Conservation (phyloP, 2,113 vertebrate genomes). For the Epinephelus moara region DNA sequence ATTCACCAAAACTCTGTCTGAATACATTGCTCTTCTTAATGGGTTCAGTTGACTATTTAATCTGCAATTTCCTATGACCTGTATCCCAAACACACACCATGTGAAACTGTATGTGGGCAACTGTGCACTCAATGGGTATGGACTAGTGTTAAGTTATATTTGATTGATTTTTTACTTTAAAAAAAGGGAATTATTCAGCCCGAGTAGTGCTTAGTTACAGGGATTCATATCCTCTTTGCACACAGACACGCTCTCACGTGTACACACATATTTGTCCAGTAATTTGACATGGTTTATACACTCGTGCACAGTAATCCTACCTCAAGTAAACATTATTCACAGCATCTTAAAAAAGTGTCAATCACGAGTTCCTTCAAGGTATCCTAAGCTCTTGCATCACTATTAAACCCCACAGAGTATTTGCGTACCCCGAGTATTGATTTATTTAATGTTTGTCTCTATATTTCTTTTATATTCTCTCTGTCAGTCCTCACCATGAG, state of each 20-base stretch:
- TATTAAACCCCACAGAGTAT: background rate
- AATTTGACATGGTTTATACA: background rate
- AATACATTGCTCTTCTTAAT: no score
- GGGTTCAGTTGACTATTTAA: no score
- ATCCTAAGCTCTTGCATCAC: background rate
- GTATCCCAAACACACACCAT: no score
- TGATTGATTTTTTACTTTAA: background rate
- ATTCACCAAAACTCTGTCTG: no score
- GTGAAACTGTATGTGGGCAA: no score
- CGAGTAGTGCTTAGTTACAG: background rate
- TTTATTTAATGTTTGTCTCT: background rate
- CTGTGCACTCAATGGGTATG: no score
- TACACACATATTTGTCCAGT: conserved; percentile 8
- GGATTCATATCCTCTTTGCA: background rate
- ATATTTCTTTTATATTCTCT: background rate
- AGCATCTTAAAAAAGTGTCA: conserved; percentile 10
- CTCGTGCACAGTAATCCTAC: background rate
- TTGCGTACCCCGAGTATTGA: background rate
- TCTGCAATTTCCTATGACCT: no score
- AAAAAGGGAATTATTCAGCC: background rate
- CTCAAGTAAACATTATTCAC: conserved; percentile 31
- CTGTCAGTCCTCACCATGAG: background rate
- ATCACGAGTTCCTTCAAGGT: background rate
- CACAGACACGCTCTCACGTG: background rate
- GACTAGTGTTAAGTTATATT: background rate